Evolutionary conservation across 2,113 vertebrate genomes (phyloP).

Genomic region (Scatophagus argus): DNA sequence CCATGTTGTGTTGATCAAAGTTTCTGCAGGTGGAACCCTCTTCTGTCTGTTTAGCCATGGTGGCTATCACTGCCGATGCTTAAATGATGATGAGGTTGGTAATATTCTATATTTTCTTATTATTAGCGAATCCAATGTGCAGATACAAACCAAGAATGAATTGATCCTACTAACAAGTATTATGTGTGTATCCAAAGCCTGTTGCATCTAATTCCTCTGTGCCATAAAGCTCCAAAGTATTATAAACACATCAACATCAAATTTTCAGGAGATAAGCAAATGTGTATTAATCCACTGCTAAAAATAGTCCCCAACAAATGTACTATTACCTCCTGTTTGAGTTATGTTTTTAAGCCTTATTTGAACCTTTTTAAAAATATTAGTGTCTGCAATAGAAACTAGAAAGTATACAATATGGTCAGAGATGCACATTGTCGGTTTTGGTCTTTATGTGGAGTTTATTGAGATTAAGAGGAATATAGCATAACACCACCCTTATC

Average conservation of each 20-base stretch:
- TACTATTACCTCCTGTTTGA: neutral
- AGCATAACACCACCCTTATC: neutral
- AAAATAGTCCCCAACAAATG: neutral
- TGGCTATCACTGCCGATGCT: constrained; percentile 28
- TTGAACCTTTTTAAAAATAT: constrained; percentile 1
- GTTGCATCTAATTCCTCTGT: constrained; percentile 18
- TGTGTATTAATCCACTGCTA: neutral
- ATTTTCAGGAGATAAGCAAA: neutral
- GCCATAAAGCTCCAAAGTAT: constrained; percentile 7
- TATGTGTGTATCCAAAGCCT: neutral
- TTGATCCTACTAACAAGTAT: neutral
- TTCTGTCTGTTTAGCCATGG: constrained; percentile 14
- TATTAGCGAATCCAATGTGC: constrained; percentile 9
- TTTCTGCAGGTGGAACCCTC: neutral
- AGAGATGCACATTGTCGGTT: neutral
- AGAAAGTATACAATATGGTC: neutral
- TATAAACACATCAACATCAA: neutral
- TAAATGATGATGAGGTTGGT: neutral
- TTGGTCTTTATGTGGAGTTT: constrained; percentile 2
- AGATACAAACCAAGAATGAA: constrained; percentile 14
- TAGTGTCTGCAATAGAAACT: neutral
- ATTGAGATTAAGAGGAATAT: neutral
- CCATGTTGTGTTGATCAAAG: neutral
- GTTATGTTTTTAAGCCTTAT: neutral
- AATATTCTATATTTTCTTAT: constrained; percentile 9